A percentile compares a stretch with the other conserved stretches of the same genome.
Conservation (phyloP, 2,797 vertebrate species). For the Peromyscus melanophrys region DNA sequence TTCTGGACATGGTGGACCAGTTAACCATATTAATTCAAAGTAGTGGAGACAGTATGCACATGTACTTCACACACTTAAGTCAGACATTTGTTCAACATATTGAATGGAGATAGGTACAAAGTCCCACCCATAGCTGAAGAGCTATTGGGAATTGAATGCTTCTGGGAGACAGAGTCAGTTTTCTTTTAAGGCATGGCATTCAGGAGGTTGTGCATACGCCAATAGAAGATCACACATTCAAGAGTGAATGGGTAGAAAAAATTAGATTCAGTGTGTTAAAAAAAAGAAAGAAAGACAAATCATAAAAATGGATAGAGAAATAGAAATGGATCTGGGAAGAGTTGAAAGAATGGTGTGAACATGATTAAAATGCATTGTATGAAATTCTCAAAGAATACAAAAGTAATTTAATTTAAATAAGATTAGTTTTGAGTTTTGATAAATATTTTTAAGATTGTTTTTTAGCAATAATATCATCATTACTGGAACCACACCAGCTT, state of each 20-base stretch:
- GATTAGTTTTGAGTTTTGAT: neutral
- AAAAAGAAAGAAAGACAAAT: neutral
- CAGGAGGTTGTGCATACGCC: too few species aligned
- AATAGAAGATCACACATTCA: neutral
- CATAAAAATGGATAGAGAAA: neutral
- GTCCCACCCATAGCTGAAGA: neutral
- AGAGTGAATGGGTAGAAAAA: neutral
- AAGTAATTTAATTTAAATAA: neutral
- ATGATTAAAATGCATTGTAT: neutral
- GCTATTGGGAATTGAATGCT: neutral
- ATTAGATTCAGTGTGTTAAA: neutral
- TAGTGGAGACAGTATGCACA: neutral
- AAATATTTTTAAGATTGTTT: neutral
- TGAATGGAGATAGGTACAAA: neutral
- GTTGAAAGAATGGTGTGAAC: neutral
- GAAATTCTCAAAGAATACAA: neutral
- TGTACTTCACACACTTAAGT: neutral
- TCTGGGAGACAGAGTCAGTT: neutral
- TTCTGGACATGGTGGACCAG: too few species aligned
- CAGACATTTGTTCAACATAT: neutral
- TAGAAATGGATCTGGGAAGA: neutral
- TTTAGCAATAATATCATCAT: neutral
- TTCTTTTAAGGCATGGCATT: neutral
- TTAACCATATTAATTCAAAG: neutral
- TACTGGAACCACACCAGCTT: neutral